Percentiles rank a stretch among this genome's conserved stretches.
Evolutionary conservation across 2,888 invertebrate genomes (phyloP).

Genomic region (Temnothorax unifasciatus): DNA sequence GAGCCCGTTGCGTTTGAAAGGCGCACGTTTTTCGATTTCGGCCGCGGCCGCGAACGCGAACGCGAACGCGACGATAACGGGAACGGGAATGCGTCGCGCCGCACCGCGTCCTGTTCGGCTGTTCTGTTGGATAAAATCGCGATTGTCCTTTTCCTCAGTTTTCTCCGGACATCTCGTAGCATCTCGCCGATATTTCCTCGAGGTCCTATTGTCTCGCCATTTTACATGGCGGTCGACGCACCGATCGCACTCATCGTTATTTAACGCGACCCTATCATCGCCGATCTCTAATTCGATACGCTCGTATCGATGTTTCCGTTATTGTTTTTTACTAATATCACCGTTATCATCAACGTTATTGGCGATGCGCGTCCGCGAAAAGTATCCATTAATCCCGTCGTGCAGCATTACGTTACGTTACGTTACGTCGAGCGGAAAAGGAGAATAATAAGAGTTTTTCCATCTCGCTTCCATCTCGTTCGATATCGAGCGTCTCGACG

Average conservation of each 20-base stretch:
- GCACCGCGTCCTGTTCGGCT: no score
- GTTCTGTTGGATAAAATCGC: background rate
- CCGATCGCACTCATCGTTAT: constrained; percentile 66
- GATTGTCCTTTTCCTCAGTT: no score
- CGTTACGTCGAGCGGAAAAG: background rate
- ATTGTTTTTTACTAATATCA: background rate
- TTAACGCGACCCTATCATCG: constrained; percentile 60
- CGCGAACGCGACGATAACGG: background rate
- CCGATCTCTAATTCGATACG: background rate
- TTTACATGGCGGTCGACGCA: constrained; percentile 74
- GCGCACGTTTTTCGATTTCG: background rate
- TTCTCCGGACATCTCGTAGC: no score
- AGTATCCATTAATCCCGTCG: background rate
- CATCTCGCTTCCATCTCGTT: constrained; percentile 27
- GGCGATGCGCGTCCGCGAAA: constrained; percentile 3
- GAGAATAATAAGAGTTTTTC: background rate
- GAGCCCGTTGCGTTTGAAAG: background rate
- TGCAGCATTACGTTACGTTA: background rate
- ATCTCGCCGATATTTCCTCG: background rate
- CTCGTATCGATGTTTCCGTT: background rate
- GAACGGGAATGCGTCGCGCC: constrained; percentile 16
- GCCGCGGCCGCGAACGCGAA: background rate
- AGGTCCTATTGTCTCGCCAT: constrained; percentile 77
- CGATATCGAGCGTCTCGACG: constrained; percentile 42
- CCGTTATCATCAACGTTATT: background rate